Percentiles rank a stretch among this genome's conserved stretches.
Conservation (phyloP, 1,140 invertebrate genomes). For the Goniozus legneri region DNA sequence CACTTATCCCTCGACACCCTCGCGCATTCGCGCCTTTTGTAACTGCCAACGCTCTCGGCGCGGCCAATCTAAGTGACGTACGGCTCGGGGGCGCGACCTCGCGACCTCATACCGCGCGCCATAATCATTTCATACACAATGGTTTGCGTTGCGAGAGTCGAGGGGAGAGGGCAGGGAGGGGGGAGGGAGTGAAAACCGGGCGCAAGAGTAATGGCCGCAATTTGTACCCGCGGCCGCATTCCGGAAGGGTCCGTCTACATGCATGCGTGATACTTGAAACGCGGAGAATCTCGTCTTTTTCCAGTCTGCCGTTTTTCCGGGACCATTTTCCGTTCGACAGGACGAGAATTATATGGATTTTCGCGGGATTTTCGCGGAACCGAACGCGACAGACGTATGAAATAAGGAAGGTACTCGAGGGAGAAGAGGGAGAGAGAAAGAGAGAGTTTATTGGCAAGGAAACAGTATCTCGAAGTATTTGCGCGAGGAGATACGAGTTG, state of each 20-base stretch:
- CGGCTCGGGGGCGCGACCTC: conserved; percentile 36
- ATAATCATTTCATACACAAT: conserved; percentile 50
- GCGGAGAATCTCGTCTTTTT: too few relatives aligned
- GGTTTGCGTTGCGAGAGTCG: conserved; percentile 30
- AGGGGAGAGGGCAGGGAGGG: background rate
- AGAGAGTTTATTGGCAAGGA: too few relatives aligned
- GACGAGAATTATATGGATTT: too few relatives aligned
- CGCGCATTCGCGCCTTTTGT: conserved; percentile 30
- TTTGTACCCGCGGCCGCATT: conserved; percentile 41
- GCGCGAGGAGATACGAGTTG: conserved; percentile 8
- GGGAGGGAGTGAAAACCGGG: conserved; percentile 2
- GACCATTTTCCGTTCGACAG: too few relatives aligned
- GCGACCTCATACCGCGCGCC: conserved; percentile 41
- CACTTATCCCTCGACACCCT: conserved; percentile 15
- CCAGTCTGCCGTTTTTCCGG: too few relatives aligned
- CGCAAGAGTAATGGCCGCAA: conserved; percentile 47
- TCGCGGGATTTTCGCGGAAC: too few relatives aligned
- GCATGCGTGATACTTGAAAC: conserved; percentile 37
- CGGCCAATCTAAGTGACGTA: conserved; percentile 49
- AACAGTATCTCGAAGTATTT: too few relatives aligned
- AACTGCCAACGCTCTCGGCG: conserved; percentile 44
- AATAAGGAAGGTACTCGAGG: too few relatives aligned
- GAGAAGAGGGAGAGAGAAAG: too few relatives aligned
- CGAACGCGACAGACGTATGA: too few relatives aligned
- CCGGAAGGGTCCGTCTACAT: conserved; percentile 21